A percentile compares a stretch with the other conserved stretches of the same genome.
These are phyloP conservation scores for Andrena praecox DNA, from an alignment of 2,888 invertebrate species.

Conservation along the genomic window DNA sequence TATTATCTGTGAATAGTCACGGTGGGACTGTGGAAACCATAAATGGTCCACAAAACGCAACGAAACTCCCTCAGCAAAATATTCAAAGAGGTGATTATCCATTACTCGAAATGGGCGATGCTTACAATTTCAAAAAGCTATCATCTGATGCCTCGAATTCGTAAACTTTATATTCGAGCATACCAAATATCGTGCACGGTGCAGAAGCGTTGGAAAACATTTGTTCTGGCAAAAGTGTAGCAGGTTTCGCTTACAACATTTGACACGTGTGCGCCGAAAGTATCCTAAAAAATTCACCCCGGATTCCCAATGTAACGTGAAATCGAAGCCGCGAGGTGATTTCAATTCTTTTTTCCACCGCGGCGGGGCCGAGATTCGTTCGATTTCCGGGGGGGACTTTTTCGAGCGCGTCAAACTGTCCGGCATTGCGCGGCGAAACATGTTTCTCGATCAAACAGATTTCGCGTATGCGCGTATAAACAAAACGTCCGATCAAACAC, in stretches of 20 bases:
- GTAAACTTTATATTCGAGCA: too few species aligned
- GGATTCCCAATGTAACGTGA: conserved; percentile 29
- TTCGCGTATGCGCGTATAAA: conserved; percentile 46
- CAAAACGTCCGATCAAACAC: conserved; percentile 54
- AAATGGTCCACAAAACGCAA: neutral
- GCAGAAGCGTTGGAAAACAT: too few species aligned
- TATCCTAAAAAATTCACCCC: neutral
- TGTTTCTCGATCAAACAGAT: conserved; percentile 55
- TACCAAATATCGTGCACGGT: too few species aligned
- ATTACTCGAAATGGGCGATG: too few species aligned
- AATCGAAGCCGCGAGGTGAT: conserved; percentile 2
- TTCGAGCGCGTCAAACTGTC: conserved; percentile 40
- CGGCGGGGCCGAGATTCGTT: conserved; percentile 37
- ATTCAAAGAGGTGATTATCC: too few species aligned
- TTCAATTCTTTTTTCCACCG: conserved; percentile 4
- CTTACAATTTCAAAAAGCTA: too few species aligned
- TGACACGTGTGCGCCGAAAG: neutral
- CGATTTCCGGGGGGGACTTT: conserved; percentile 36
- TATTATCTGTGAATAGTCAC: neutral
- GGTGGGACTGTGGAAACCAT: neutral
- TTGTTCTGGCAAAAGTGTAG: neutral
- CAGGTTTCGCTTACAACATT: neutral
- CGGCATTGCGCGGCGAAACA: conserved; percentile 41
- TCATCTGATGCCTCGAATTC: too few species aligned
- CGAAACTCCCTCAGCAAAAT: too few species aligned